Evolutionary conservation across 2,888 invertebrate genomes (phyloP), one percentile per base, ranked within the genome.

Genomic region (Drosophila borealis): DNA sequence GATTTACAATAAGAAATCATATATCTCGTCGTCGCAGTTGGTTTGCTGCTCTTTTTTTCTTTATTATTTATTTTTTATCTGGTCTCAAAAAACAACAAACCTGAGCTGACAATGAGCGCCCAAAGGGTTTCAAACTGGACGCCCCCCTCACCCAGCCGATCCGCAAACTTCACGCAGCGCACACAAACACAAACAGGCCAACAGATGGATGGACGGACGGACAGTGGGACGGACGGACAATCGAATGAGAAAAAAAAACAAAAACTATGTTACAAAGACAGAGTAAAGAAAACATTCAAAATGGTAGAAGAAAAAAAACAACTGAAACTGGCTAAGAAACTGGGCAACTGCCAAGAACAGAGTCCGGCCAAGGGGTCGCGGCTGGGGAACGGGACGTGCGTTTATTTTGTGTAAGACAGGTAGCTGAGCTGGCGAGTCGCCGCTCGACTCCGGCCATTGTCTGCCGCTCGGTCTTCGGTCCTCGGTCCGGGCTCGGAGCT

Each of bases 341-440:
- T 68, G 80, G 79, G 72, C 76, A 78, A 73, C 78, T 70, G 77
- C 37, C 66, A 68, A 70, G 67, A 75, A 60, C 42, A 17, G 34
- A 51, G 63, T 33, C n/a, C 11, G n/a, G 33, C 4, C 4, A 6
- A 6, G 25, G 17, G 8, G 25, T 21, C 34, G 50, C 51, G 37
- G 44, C 14, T 11, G 46, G 57, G 41, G 44, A 48, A 57, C 41
- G 74, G 59, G 65, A 80, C 77, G 85, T 85, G 88, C 86, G 83
- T 84, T 89, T 87, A 89, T 85, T 87, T 85, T 81, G 85, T 89
- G 85, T 85, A 85, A 85, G 89, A 85, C 85, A 85, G 85, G 85
- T 85, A 85, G 85, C 89, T 57, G 29, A 85, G 85, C 89, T 57
- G 29, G 29, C 29, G 29, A 81, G 76, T 77, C 72, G 77, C 66